These are phyloP conservation scores for Ramphastos sulfuratus DNA, from an alignment of 2,113 vertebrate species.

Conservation along the genomic window DNA sequence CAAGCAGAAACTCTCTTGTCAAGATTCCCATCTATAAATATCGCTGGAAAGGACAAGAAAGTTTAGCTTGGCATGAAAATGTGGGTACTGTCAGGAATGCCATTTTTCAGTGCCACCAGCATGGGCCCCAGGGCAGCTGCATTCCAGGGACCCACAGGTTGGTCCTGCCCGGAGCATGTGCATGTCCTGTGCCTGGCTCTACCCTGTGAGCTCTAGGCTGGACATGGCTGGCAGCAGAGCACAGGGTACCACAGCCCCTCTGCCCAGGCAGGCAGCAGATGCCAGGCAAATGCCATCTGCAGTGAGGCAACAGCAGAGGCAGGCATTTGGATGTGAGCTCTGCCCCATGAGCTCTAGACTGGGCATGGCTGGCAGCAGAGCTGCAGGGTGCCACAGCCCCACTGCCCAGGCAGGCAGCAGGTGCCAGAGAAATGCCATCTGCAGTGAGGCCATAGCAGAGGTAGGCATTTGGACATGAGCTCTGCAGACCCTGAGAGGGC, in stretches of 20 bases:
- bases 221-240: neutral
- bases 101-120: conserved; percentile 60
- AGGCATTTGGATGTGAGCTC: neutral
- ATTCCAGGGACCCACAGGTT: neutral
- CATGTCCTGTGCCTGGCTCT: neutral
- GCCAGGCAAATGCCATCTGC: neutral
- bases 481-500: neutral
- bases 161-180: neutral
- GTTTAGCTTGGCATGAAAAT: conserved; percentile 71
- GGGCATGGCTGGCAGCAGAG: neutral
- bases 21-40: conserved; percentile 80
- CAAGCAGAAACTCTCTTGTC: conserved; percentile 73
- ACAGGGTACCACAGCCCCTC: neutral
- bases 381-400: neutral
- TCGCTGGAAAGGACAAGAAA: conserved; percentile 66
- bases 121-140: neutral
- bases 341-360: neutral
- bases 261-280: neutral
- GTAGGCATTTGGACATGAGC: neutral
- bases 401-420: neutral
- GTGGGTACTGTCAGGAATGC: conserved; percentile 60
- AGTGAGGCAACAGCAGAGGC: neutral
- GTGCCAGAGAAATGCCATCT: neutral
- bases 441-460: neutral
- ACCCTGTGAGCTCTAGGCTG: neutral